These are phyloP conservation scores for Brachyalestes nurse DNA, from an alignment of 2,797 vertebrate species.

Conservation along the genomic window DNA sequence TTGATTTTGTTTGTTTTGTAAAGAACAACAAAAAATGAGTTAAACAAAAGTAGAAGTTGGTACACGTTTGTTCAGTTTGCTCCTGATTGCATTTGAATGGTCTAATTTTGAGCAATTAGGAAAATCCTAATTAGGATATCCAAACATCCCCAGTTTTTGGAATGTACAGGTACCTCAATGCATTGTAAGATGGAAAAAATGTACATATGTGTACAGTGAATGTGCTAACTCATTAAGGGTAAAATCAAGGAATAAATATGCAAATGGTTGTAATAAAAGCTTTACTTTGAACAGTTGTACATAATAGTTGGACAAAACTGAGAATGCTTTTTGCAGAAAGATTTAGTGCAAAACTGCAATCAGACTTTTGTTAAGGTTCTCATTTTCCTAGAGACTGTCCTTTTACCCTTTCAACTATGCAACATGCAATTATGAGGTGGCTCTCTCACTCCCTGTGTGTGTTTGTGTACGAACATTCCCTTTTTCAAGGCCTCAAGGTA, in stretches of 20 bases:
- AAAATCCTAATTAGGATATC: slow-evolving; percentile 60
- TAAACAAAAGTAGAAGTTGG: slow-evolving; percentile 70
- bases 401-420: slow-evolving; percentile 93
- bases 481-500: too few species aligned
- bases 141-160: slow-evolving; percentile 58
- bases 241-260: slow-evolving; percentile 95
- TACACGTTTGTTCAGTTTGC: slow-evolving; percentile 81
- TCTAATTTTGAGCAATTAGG: slow-evolving; percentile 68
- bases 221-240: slow-evolving; percentile 84
- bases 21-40: slow-evolving; percentile 51
- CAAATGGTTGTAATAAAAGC: slow-evolving; percentile 98
- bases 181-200: slow-evolving; percentile 72
- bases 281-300: slow-evolving; percentile 98
- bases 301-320: slow-evolving; percentile 87
- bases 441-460: slow-evolving; percentile 69
- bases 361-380: slow-evolving; percentile 59
- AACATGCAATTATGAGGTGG: slow-evolving; percentile 89
- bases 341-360: slow-evolving; percentile 67
- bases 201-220: slow-evolving; percentile 88
- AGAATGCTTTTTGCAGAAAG: slow-evolving; percentile 77
- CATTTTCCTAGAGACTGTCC: slow-evolving; percentile 86
- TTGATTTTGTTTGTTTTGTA: slow-evolving; percentile 67
- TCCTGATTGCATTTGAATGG: slow-evolving; percentile 81
- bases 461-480: not conserved
- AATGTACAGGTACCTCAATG: slow-evolving; percentile 76